phyloP scores from a whole-genome alignment of 30 jellyfish, hydroid and myxozoan genomes.

The Hydra vulgaris region DNA sequence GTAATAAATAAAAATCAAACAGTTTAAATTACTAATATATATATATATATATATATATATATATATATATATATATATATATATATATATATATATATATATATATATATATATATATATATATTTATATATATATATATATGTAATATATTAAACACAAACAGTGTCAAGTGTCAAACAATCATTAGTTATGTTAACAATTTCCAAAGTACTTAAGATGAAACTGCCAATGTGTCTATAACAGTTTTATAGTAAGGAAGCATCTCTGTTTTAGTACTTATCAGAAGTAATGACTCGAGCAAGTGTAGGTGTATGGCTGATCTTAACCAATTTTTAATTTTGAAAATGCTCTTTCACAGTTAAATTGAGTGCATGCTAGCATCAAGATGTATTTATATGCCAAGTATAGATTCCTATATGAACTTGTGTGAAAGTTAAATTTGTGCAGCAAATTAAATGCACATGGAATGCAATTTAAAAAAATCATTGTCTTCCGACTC shows the following conservation, averaged over 20 bases:
- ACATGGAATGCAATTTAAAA: not conserved
- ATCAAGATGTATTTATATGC: not conserved
- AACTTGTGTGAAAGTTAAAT: not conserved
- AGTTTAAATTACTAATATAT: not conserved
- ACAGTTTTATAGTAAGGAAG: not conserved
- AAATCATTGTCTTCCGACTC: not conserved
- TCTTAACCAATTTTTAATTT: not conserved
- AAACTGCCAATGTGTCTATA: not conserved
- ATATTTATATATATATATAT: no score
- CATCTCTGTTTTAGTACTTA: not conserved
- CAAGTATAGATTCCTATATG: not conserved
- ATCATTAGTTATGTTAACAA: not conserved
- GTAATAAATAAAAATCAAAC: not conserved
- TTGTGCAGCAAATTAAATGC: not conserved
- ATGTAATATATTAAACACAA: not conserved
- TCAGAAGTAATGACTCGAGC: not conserved
- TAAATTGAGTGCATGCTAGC: not conserved
- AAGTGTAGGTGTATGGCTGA: not conserved
- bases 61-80: no score
- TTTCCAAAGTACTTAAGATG: not conserved
- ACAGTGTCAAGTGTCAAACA: not conserved
- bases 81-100: no score
- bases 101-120: no score
- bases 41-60: no score
- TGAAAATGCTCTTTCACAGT: not conserved